phyloP scores from a whole-genome alignment of 2,888 invertebrate species.

The Eupithecia vulgata region DNA sequence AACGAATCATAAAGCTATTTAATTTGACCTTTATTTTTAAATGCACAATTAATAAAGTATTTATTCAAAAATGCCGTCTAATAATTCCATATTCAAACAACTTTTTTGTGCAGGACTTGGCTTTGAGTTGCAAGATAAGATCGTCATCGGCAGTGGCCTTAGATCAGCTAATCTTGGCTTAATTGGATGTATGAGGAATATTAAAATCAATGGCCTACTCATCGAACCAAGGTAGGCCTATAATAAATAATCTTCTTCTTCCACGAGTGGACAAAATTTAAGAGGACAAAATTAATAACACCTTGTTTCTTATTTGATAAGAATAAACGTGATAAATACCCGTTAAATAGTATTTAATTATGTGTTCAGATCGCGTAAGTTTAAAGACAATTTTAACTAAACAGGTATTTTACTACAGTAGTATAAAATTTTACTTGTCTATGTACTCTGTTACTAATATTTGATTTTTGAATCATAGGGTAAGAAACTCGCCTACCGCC shows the following conservation, averaged over 20 bases:
- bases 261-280: too few species aligned
- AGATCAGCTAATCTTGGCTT: constrained; percentile 89
- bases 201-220: constrained; percentile 91
- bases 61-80: constrained; percentile 4
- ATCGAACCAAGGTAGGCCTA: constrained; percentile 87
- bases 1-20: constrained; percentile 5
- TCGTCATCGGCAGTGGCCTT: constrained; percentile 91
- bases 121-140: constrained; percentile 87
- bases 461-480: too few species aligned
- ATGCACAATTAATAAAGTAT: constrained; percentile 4
- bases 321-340: too few species aligned
- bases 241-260: neutral
- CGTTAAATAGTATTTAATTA: too few species aligned
- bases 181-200: constrained; percentile 96
- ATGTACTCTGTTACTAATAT: too few species aligned
- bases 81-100: constrained; percentile 13
- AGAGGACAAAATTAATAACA: too few species aligned
- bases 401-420: too few species aligned
- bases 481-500: too few species aligned
- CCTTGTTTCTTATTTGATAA: too few species aligned
- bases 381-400: too few species aligned
- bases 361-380: too few species aligned
- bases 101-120: constrained; percentile 73
- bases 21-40: constrained; percentile 17
- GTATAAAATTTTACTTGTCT: too few species aligned